Percentiles rank a stretch among this genome's conserved stretches.
phyloP scores from a whole-genome alignment of 1,140 invertebrate species.

The Drosophila pallidifrons region DNA sequence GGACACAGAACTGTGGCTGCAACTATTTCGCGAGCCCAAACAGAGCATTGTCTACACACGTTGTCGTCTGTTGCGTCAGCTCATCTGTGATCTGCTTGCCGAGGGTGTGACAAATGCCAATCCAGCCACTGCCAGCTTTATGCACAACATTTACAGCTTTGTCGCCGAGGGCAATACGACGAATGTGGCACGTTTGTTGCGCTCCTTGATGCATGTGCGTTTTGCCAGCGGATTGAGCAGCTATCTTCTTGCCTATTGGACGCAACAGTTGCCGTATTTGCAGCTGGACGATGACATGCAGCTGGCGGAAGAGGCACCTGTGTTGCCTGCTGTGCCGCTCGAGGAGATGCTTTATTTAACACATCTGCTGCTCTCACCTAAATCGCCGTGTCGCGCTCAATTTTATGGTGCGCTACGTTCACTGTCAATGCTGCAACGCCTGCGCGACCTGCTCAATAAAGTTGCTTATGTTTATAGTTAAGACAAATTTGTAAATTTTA shows the following conservation, averaged over 20 bases:
- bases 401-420: conserved; percentile 31
- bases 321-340: conserved; percentile 25
- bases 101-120: conserved; percentile 1
- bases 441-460: conserved; percentile 68
- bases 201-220: conserved; percentile 42
- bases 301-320: not conserved
- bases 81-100: conserved; percentile 61
- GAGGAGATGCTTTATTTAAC: conserved; percentile 54
- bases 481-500: conserved; percentile 2
- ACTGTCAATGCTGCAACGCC: not conserved
- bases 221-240: conserved; percentile 42
- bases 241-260: conserved; percentile 52
- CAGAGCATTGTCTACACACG: conserved; percentile 50
- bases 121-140: conserved; percentile 28
- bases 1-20: conserved; percentile 47
- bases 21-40: conserved; percentile 55
- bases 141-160: conserved; percentile 57
- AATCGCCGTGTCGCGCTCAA: conserved; percentile 55
- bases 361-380: conserved; percentile 49
- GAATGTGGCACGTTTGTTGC: conserved; percentile 50
- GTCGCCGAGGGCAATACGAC: conserved; percentile 10
- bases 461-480: conserved; percentile 68
- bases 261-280: conserved; percentile 42
- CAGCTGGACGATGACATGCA: conserved; percentile 61
- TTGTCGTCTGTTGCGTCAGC: conserved; percentile 58